Evolutionary conservation across 2,797 vertebrate genomes (phyloP), one percentile per base, ranked within the genome.

Genomic region (Dendrocincla fuliginosa): DNA sequence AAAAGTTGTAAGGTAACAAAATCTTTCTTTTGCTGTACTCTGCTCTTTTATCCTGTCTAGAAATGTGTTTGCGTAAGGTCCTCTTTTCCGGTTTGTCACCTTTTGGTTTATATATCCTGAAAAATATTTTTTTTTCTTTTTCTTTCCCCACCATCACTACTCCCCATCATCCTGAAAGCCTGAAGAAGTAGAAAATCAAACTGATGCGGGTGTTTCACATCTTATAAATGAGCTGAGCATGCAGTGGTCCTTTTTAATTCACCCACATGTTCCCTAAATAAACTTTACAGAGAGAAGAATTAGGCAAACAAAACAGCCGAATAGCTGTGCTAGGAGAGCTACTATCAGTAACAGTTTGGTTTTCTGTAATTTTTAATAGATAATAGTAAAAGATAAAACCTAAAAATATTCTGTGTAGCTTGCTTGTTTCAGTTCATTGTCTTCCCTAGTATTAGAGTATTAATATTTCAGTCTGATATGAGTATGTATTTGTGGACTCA

Each of bases 141-240:
- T 37, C 46, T 55, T 49, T 46, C 7, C 11, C 2, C 2, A 6
- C 10, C 22, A 32, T 2, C 1, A 6, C 5, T 16, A 30, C 13
- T 7, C 8, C 11, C 8, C 42, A 46, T 49, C 61, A 78, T 56
- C 28, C 47, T 87, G 64, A 57, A 93, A 87, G 55, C 39, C 77
- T 83, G 42, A 70, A 89, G 67, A 80, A 93, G 33, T 13, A 59
- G 83, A 44, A 90, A 78, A 90, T 74, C 74, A 97, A 93, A 85
- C 18, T 46, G 28, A 52, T 67, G 55, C 60, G 82, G 61, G 76
- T 81, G 61, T 84, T 81, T 82, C 44, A 70, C 47, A 60, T 89
- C 63, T 94, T 82, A 44, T 60, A 94, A 93, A 80, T 52, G 90
- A 80, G 80, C 13, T 74, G 39, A 57, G 59, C 16, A 78, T 67